phyloP scores from a whole-genome alignment of 2,888 invertebrate species.

The Philaethria dido region DNA sequence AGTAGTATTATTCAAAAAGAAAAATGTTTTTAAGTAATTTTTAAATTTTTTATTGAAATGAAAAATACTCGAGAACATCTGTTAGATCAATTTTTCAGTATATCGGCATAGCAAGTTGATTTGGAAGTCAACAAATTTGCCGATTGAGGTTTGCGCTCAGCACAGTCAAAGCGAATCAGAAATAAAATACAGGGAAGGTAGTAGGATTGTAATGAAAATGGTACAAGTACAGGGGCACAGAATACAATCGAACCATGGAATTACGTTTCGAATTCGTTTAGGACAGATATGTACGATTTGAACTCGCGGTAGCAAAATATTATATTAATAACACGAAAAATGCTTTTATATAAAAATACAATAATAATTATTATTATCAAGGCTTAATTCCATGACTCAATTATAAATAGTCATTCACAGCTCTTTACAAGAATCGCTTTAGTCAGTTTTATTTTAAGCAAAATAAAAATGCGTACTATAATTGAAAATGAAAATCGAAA shows the following conservation, averaged over 20 bases:
- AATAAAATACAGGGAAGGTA: conserved; percentile 10
- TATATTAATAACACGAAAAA: too few species aligned
- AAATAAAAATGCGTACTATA: conserved; percentile 2
- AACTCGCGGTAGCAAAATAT: neutral
- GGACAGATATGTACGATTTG: neutral
- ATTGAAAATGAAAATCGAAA: neutral
- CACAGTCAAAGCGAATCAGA: conserved; percentile 19
- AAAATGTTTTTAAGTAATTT: too few species aligned
- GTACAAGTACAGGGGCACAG: neutral
- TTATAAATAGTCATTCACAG: neutral
- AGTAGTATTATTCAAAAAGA: too few species aligned
- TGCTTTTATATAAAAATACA: too few species aligned
- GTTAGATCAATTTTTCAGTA: neutral
- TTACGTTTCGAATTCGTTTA: neutral
- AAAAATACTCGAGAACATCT: neutral
- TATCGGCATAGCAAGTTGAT: neutral
- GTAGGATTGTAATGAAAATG: neutral
- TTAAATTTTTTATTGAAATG: too few species aligned
- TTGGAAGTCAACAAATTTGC: conserved; percentile 5
- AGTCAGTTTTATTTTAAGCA: neutral
- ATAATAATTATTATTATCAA: too few species aligned
- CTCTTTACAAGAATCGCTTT: neutral
- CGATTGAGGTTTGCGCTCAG: conserved; percentile 19
- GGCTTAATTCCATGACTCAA: conserved; percentile 15
- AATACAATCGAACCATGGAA: conserved; percentile 11